Conservation (phyloP, 2,888 invertebrate species). For the Hypselothyrea guttata region DNA sequence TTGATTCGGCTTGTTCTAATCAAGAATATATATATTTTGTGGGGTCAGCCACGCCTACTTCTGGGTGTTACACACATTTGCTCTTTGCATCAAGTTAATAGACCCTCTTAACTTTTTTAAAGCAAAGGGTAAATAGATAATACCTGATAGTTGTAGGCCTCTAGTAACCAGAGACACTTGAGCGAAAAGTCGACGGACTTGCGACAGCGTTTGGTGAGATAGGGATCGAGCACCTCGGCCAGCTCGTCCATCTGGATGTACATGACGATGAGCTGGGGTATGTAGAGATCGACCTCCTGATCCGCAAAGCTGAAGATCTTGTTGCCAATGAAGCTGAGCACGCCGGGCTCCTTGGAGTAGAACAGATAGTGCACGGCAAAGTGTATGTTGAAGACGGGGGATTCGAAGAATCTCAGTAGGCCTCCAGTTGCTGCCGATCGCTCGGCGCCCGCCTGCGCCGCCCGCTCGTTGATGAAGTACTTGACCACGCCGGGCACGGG, state of each 20-base stretch:
- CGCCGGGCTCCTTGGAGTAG: conserved; percentile 98
- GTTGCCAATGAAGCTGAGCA: conserved; percentile 98
- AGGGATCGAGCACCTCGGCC: conserved; percentile 95
- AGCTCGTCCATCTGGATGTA: conserved; percentile 99
- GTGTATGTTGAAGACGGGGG: conserved; percentile 98
- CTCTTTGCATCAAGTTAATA: too few relatives aligned
- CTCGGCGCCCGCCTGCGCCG: too few relatives aligned
- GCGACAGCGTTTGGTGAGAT: conserved; percentile 92
- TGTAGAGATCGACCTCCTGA: conserved; percentile 97
- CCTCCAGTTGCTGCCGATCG: too few relatives aligned
- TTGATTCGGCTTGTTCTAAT: too few relatives aligned
- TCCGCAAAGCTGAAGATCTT: conserved; percentile 97
- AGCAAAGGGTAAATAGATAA: too few relatives aligned
- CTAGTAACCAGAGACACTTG: conserved; percentile 97
- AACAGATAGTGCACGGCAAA: conserved; percentile 99
- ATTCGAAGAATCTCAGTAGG: conserved; percentile 92
- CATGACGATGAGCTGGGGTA: conserved; percentile 98
- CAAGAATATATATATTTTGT: too few relatives aligned
- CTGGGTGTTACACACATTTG: too few relatives aligned
- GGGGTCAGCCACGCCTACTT: too few relatives aligned
- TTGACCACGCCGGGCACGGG: conserved; percentile 82
- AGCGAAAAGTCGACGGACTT: conserved; percentile 97
- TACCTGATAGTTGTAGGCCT: conserved; percentile 92
- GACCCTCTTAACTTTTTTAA: too few relatives aligned
- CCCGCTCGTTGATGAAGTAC: conserved; percentile 80